Conservation (phyloP, 2,797 vertebrate species). For the Pangasius krempfi region DNA sequence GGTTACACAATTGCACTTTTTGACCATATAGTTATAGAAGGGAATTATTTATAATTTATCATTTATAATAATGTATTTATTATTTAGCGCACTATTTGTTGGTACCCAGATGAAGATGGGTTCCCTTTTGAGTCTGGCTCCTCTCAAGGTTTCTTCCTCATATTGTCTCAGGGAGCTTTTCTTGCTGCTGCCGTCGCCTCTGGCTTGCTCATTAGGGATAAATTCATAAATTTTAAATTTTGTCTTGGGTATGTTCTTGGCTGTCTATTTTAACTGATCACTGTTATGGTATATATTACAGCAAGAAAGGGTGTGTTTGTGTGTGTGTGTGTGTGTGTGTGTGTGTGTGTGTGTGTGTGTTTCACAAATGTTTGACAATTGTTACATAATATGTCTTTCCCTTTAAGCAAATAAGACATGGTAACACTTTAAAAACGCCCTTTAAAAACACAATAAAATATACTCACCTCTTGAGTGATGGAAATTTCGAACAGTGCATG, state of each 20-base stretch:
- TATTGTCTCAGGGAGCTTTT: no score
- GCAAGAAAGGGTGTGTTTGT: not conserved
- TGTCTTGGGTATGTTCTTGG: not conserved
- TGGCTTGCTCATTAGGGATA: no score
- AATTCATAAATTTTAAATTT: not conserved
- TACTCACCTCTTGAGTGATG: conserved; percentile 8
- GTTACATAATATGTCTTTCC: not conserved
- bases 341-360: not conserved
- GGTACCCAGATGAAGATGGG: no score
- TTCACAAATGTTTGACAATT: not conserved
- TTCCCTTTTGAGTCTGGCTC: no score
- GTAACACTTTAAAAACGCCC: not conserved
- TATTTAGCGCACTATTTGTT: no score
- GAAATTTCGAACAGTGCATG: not conserved
- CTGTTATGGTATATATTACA: not conserved
- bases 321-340: not conserved
- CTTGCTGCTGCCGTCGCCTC: no score
- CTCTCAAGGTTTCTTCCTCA: no score
- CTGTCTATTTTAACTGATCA: not conserved
- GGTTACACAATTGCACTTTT: no score
- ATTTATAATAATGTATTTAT: no score
- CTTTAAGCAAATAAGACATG: conserved; percentile 20
- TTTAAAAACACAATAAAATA: conserved; percentile 10
- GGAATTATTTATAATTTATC: no score
- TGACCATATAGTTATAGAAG: no score